Percentiles rank a stretch among this genome's conserved stretches.
These are phyloP conservation scores for Hepsetus odoe DNA, from an alignment of 2,113 vertebrate genomes.

Conservation along the genomic window DNA sequence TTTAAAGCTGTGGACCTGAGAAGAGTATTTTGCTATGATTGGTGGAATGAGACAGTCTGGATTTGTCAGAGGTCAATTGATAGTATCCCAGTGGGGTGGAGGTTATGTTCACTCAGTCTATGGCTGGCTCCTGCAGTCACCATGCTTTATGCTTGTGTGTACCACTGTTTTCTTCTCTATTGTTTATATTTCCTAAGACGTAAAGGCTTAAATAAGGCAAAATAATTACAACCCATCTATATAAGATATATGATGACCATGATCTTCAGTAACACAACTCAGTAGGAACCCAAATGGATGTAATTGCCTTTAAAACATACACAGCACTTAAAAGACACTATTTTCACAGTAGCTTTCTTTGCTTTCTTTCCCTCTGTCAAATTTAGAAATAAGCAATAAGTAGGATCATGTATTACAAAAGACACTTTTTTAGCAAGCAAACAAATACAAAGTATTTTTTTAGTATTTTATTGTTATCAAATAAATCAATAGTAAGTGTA, in stretches of 20 bases:
- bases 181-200: background rate
- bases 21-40: constrained; percentile 46
- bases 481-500: no score
- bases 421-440: no score
- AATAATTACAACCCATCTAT: background rate
- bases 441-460: no score
- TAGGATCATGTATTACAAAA: no score
- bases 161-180: constrained; percentile 1
- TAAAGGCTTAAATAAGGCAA: background rate
- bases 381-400: background rate
- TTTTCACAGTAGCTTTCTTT: constrained; percentile 28
- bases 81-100: constrained; percentile 57
- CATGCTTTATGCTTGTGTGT: constrained; percentile 17
- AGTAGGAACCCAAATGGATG: constrained; percentile 30
- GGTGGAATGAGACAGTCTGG: constrained; percentile 51
- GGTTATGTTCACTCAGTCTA: constrained; percentile 65
- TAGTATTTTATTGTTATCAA: no score
- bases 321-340: background rate
- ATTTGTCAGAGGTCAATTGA: constrained; percentile 57
- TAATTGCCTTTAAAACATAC: background rate
- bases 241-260: constrained; percentile 46
- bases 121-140: constrained; percentile 54
- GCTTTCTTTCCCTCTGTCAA: constrained; percentile 17
- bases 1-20: constrained; percentile 35
- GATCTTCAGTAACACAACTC: constrained; percentile 39